Evolutionary conservation across 1,140 invertebrate genomes (phyloP).

Genomic region (Heliconius melpomene): DNA sequence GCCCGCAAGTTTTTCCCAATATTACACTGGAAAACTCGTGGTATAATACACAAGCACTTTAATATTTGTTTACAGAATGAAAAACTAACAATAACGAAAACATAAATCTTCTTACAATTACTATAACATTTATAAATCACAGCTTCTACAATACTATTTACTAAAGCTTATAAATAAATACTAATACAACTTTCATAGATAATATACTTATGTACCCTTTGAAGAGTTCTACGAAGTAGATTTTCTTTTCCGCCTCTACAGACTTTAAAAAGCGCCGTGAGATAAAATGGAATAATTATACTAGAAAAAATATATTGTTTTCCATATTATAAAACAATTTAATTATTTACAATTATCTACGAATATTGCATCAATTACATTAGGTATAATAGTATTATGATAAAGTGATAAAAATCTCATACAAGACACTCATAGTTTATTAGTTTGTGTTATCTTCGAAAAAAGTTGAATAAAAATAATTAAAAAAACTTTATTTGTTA

Average conservation of each 20-base stretch:
- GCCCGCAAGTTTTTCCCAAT: slow-evolving; percentile 76
- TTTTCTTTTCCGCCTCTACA: slow-evolving; percentile 6
- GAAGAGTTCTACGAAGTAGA: background rate
- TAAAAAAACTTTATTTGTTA: background rate
- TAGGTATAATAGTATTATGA: too few relatives aligned
- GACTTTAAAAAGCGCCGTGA: background rate
- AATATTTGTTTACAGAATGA: slow-evolving; percentile 12
- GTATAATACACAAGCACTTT: slow-evolving; percentile 23
- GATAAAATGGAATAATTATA: background rate
- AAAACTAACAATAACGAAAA: slow-evolving; percentile 20
- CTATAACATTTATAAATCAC: background rate
- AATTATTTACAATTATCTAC: too few relatives aligned
- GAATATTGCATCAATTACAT: too few relatives aligned
- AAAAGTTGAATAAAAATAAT: background rate
- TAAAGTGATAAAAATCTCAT: too few relatives aligned
- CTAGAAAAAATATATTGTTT: background rate
- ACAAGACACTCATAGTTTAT: too few relatives aligned
- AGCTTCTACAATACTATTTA: background rate
- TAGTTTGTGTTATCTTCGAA: too few relatives aligned
- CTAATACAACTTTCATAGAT: background rate
- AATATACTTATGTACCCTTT: background rate
- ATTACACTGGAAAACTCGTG: slow-evolving; percentile 67
- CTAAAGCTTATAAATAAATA: background rate
- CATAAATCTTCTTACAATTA: background rate
- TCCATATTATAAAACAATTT: background rate